Evolutionary conservation across 2,888 invertebrate species (phyloP).

Genomic region (Amphipyra berbera): DNA sequence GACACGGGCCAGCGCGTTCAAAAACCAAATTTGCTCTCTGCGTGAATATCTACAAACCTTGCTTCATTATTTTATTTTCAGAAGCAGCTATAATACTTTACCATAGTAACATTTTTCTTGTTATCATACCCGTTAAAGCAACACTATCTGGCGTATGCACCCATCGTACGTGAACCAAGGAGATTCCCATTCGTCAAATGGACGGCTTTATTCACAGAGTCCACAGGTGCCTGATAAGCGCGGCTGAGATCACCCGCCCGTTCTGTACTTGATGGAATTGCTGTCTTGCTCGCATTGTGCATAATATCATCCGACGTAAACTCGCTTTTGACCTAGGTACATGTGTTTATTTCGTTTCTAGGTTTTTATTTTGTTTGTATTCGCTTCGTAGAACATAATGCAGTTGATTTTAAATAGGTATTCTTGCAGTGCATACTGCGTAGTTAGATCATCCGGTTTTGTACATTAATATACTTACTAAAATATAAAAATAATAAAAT

Average conservation of each 20-base stretch:
- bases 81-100: neutral
- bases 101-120: neutral
- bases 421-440: conserved; percentile 6
- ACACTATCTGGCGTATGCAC: conserved; percentile 31
- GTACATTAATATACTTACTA: neutral
- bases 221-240: conserved; percentile 85
- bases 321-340: conserved; percentile 39
- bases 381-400: conserved; percentile 8
- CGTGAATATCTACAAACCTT: too few relatives aligned
- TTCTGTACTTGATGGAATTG: conserved; percentile 80
- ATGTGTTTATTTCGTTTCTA: conserved; percentile 33
- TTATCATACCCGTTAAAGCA: conserved; percentile 17
- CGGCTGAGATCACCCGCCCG: conserved; percentile 69
- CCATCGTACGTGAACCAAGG: conserved; percentile 35
- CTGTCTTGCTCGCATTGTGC: conserved; percentile 72
- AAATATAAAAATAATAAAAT: neutral
- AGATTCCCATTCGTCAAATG: conserved; percentile 72
- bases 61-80: too few relatives aligned
- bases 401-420: conserved; percentile 12
- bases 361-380: conserved; percentile 8
- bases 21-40: too few relatives aligned
- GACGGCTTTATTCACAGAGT: conserved; percentile 79
- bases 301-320: conserved; percentile 66
- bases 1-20: too few relatives aligned
- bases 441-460: neutral